Conservation (phyloP, 2,888 invertebrate species). For the Sylvicola cinctus region DNA sequence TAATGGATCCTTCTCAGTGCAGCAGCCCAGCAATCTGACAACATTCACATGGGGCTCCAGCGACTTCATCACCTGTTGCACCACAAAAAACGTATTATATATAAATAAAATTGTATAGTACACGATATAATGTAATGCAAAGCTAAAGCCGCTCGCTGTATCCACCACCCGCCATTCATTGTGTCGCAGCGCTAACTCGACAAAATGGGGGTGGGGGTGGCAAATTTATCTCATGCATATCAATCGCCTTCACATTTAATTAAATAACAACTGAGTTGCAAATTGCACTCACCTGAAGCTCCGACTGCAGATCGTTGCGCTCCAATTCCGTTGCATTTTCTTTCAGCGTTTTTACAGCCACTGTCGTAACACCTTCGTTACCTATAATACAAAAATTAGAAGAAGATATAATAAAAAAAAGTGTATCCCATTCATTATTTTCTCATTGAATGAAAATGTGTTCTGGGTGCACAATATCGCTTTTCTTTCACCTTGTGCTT, state of each 20-base stretch:
- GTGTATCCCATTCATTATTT: too few species aligned
- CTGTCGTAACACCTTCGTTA: constrained; percentile 52
- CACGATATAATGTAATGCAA: too few species aligned
- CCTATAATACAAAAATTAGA: constrained; percentile 17
- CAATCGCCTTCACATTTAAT: too few species aligned
- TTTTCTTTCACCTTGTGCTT: too few species aligned
- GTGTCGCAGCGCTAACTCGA: too few species aligned
- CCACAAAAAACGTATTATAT: neutral
- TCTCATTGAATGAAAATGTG: too few species aligned
- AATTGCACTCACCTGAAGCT: constrained; percentile 35
- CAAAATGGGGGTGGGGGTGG: too few species aligned
- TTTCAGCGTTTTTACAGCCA: constrained; percentile 88
- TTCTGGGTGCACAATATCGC: too few species aligned
- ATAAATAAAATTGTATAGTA: too few species aligned
- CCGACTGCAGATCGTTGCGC: constrained; percentile 66
- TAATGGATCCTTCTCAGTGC: constrained; percentile 77
- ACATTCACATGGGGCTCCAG: constrained; percentile 81
- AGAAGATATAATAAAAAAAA: neutral
- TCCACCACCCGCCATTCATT: too few species aligned
- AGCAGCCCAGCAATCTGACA: constrained; percentile 69
- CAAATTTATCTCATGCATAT: too few species aligned
- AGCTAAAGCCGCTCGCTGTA: too few species aligned
- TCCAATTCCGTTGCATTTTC: constrained; percentile 80
- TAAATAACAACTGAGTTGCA: neutral
- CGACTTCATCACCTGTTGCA: constrained; percentile 69